Conservation (phyloP, 2,113 vertebrate species). For the Arenaria interpres region DNA sequence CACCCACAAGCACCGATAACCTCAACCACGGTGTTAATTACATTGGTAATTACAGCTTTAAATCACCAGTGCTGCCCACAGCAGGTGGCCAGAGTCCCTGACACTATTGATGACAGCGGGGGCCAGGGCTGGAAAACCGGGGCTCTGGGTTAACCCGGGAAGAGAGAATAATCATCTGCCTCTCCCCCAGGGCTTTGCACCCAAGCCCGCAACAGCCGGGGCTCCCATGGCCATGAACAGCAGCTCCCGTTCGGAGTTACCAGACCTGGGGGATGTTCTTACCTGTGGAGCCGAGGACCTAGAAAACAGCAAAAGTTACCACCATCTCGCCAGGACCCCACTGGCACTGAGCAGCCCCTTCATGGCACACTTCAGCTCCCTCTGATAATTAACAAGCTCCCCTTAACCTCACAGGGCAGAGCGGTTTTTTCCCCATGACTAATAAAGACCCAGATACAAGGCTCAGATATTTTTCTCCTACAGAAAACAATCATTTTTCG, state of each 20-base stretch:
- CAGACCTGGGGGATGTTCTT: neutral
- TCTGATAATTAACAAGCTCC: neutral
- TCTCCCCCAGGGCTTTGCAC: neutral
- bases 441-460: neutral
- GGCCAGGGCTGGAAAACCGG: neutral
- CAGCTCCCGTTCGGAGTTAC: neutral
- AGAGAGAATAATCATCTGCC: neutral
- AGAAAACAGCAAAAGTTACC: neutral
- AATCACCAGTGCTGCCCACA: neutral
- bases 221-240: accelerated
- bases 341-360: neutral
- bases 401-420: neutral
- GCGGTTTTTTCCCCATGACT: neutral
- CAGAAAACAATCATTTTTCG: slow-evolving; percentile 19
- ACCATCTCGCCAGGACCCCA: neutral
- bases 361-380: neutral
- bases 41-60: neutral
- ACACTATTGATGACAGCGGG: accelerated
- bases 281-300: neutral
- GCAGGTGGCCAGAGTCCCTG: neutral
- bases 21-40: neutral
- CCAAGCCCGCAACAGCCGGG: accelerated
- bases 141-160: neutral
- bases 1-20: neutral
- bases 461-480: neutral